Evolutionary conservation across 2,797 vertebrate genomes (phyloP).

Genomic region (Heteromormyrus szaboi): DNA sequence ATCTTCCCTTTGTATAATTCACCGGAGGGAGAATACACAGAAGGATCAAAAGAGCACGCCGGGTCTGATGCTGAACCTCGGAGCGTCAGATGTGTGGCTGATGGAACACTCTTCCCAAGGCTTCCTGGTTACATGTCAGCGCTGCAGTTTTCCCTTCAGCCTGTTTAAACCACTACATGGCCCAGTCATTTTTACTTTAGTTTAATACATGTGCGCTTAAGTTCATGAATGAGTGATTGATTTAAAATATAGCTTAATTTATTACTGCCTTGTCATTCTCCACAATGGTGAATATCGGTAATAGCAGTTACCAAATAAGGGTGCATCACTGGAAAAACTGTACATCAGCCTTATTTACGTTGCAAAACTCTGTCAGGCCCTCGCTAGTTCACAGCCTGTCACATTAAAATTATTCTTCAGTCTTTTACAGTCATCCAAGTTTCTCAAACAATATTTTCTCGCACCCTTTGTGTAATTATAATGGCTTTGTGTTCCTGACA

Average conservation of each 20-base stretch:
- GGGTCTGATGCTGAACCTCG: not conserved
- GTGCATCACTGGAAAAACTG: not conserved
- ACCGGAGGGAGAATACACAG: not conserved
- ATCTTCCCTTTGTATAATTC: not conserved
- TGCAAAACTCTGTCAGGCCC: slow-evolving; percentile 1
- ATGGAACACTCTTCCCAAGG: not conserved
- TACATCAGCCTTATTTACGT: slow-evolving; percentile 11
- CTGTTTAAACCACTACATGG: not conserved
- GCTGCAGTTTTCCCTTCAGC: not conserved
- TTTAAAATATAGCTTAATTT: not conserved
- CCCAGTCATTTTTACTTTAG: not conserved
- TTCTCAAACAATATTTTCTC: slow-evolving; percentile 20
- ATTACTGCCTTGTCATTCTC: not conserved
- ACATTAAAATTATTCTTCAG: slow-evolving; percentile 9
- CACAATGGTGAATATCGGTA: not conserved
- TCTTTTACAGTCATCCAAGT: not conserved
- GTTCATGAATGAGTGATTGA: not conserved
- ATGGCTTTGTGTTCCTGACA: slow-evolving; percentile 37
- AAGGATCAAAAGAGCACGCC: not conserved
- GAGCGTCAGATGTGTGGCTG: not conserved
- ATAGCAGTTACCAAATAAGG: not conserved
- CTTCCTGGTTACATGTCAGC: not conserved
- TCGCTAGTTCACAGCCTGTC: not conserved
- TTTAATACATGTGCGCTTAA: not conserved
- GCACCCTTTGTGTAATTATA: slow-evolving; percentile 35